Percentiles rank a stretch among this genome's conserved stretches.
Evolutionary conservation across 2,888 invertebrate genomes (phyloP).

Genomic region (Dyspetes luteomarginatus): DNA sequence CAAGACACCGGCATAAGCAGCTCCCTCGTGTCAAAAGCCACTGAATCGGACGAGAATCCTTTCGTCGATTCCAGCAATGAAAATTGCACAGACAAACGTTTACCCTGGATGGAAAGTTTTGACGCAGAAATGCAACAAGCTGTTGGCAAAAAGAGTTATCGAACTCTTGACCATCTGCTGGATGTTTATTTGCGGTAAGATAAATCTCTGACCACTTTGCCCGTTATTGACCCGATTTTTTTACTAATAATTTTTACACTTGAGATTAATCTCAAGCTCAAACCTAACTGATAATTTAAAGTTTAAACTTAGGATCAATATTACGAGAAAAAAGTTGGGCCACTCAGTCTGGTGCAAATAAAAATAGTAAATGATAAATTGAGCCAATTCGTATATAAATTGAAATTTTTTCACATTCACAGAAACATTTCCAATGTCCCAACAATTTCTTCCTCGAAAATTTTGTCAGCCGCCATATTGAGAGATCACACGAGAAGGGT

Average conservation of each 20-base stretch:
- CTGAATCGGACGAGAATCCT: slow-evolving; percentile 19
- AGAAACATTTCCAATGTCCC: slow-evolving; percentile 79
- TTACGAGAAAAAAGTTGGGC: no score
- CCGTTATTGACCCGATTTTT: no score
- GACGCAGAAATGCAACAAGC: slow-evolving; percentile 69
- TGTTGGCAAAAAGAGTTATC: slow-evolving; percentile 72
- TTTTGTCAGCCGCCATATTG: slow-evolving; percentile 75
- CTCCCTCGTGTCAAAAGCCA: slow-evolving; percentile 61
- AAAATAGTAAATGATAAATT: no score
- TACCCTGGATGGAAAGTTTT: slow-evolving; percentile 75
- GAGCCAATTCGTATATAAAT: not conserved
- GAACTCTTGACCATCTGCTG: slow-evolving; percentile 71
- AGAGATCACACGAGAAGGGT: slow-evolving; percentile 79
- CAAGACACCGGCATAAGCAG: slow-evolving; percentile 72
- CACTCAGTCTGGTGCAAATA: no score
- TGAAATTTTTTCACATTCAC: not conserved
- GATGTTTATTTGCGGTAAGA: slow-evolving; percentile 75
- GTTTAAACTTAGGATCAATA: no score
- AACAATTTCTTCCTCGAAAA: slow-evolving; percentile 73
- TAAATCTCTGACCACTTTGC: slow-evolving; percentile 9
- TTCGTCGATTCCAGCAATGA: slow-evolving; percentile 24
- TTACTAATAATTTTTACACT: no score
- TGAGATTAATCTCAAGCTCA: no score
- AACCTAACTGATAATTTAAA: no score
- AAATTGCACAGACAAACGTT: slow-evolving; percentile 64